Percentiles rank a stretch among this genome's conserved stretches.
Conservation (phyloP, 2,797 vertebrate species). For the Glossophaga mutica region DNA sequence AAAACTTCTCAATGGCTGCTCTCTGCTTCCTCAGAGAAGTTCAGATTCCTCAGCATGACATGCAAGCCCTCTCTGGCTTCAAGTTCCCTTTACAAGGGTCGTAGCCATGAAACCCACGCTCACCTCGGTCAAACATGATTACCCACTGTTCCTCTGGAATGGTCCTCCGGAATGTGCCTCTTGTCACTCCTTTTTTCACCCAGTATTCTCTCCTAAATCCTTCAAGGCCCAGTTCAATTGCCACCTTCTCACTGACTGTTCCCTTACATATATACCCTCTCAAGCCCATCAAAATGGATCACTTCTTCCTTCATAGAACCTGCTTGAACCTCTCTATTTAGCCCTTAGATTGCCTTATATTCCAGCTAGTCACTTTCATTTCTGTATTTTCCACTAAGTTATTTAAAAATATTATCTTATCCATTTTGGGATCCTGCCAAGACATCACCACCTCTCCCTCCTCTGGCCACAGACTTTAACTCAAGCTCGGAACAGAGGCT, state of each 20-base stretch:
- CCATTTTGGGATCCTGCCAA: background rate
- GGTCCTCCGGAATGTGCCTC: background rate
- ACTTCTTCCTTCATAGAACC: background rate
- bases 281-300: background rate
- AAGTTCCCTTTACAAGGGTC: background rate
- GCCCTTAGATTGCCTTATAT: background rate
- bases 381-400: background rate
- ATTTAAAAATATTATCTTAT: background rate
- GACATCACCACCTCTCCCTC: background rate
- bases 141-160: background rate
- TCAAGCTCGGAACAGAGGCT: background rate
- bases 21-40: background rate
- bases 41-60: background rate
- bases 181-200: background rate
- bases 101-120: background rate
- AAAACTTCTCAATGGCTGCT: background rate
- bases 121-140: background rate
- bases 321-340: background rate
- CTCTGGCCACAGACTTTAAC: background rate
- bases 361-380: background rate
- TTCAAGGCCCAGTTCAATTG: conserved; percentile 2
- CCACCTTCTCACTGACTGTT: background rate
- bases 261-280: background rate
- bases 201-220: background rate
- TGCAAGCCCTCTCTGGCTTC: background rate